Percentiles rank a stretch among this genome's conserved stretches.
phyloP scores from a whole-genome alignment of 2,888 invertebrate genomes.

The Nebria brevicollis region DNA sequence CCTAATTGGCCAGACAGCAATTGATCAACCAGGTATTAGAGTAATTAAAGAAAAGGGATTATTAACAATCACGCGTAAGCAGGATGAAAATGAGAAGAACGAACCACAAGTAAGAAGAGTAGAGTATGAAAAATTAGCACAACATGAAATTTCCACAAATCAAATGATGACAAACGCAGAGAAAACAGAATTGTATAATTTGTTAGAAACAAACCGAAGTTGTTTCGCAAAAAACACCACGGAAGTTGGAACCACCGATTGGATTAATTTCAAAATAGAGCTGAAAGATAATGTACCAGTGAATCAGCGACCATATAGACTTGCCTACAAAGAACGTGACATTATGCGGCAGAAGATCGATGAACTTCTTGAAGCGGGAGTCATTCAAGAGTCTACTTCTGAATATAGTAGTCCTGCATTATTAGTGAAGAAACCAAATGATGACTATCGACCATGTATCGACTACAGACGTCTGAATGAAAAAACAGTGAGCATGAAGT shows the following conservation, averaged over 20 bases:
- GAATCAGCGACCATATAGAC: conserved; percentile 25
- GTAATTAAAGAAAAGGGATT: no score
- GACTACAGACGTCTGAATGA: conserved; percentile 49
- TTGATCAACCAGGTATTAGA: not conserved
- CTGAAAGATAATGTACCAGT: conserved; percentile 30
- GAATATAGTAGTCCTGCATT: conserved; percentile 51
- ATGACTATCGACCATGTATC: conserved; percentile 50
- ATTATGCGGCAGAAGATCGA: conserved; percentile 24
- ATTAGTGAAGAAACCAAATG: conserved; percentile 52
- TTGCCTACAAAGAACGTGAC: conserved; percentile 7
- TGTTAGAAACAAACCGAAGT: no score
- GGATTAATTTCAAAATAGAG: conserved; percentile 16
- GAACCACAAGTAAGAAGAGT: no score
- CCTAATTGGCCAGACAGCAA: not conserved
- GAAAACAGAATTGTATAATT: no score
- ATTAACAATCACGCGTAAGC: no score
- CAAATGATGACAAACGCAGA: no score
- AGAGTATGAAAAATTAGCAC: no score
- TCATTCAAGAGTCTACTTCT: conserved; percentile 40
- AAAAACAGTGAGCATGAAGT: no score
- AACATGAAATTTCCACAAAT: no score
- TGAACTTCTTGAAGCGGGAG: conserved; percentile 27
- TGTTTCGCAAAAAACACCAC: not conserved
- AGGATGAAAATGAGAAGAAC: no score
- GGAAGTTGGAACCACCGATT: conserved; percentile 30